Percentiles rank a stretch among this genome's conserved stretches.
phyloP scores from a whole-genome alignment of 2,113 vertebrate species.

The Epinephelus lanceolatus region DNA sequence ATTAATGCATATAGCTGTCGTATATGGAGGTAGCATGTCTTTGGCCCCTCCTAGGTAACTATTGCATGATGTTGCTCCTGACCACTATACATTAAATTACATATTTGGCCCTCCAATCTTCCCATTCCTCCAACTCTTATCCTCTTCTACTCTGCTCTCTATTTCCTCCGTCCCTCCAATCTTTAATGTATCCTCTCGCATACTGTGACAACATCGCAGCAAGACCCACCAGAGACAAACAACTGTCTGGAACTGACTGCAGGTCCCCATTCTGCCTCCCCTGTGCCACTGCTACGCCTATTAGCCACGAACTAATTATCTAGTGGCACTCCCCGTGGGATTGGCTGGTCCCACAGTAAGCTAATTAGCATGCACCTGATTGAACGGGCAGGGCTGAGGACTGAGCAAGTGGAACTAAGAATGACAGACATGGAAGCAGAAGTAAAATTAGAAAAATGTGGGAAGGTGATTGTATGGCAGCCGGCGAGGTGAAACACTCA shows the following conservation, averaged over 20 bases:
- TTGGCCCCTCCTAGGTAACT: no score
- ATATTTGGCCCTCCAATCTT: background rate
- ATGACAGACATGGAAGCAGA: background rate
- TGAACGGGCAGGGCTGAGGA: conserved; percentile 3
- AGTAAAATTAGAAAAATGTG: conserved; percentile 1
- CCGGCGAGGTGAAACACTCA: background rate
- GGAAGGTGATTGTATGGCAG: background rate
- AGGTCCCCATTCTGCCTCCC: conserved; percentile 43
- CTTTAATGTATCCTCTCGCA: background rate
- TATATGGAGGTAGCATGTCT: no score
- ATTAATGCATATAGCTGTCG: no score
- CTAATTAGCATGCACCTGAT: conserved; percentile 66
- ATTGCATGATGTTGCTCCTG: background rate
- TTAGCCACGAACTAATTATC: conserved; percentile 67
- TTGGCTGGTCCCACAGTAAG: conserved; percentile 32
- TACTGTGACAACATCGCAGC: background rate
- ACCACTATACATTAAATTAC: background rate
- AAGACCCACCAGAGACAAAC: conserved; percentile 35
- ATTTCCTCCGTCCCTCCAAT: background rate
- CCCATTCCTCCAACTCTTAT: background rate
- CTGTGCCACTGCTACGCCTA: conserved; percentile 38
- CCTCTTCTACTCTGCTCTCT: background rate
- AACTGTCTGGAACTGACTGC: conserved; percentile 32
- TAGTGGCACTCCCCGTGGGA: conserved; percentile 23
- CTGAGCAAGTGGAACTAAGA: conserved; percentile 9